These are phyloP conservation scores for Sapajus apella DNA, from an alignment of 2,113 vertebrate genomes.

Conservation along the genomic window DNA sequence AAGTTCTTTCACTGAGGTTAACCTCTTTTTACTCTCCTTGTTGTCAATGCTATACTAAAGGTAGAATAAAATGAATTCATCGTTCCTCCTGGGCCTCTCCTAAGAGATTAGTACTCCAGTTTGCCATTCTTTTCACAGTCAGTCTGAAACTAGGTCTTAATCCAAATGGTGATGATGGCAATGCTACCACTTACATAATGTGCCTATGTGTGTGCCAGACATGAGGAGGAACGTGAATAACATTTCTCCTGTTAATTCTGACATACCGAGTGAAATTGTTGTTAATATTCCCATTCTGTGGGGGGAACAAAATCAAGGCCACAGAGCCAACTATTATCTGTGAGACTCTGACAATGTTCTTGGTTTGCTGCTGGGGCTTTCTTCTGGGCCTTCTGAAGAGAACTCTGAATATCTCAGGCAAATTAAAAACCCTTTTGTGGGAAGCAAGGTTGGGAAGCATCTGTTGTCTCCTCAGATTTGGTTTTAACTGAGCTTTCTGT, in stretches of 20 bases:
- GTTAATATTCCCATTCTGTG: not conserved
- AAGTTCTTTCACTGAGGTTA: not conserved
- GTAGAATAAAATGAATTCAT: not conserved
- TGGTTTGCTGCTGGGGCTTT: not conserved
- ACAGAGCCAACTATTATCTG: not conserved
- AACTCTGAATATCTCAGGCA: not conserved
- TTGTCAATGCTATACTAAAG: not conserved
- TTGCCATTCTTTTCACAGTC: not conserved
- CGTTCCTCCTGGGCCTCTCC: not conserved
- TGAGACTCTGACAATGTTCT: not conserved
- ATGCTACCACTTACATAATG: not conserved
- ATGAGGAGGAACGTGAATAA: not conserved
- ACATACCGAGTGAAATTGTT: not conserved
- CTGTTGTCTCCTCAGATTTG: conserved; percentile 16
- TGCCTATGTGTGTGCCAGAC: not conserved
- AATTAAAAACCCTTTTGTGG: not conserved
- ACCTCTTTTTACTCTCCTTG: not conserved
- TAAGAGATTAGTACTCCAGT: not conserved
- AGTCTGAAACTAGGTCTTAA: not conserved
- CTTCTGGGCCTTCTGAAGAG: not conserved
- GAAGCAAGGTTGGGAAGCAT: conserved; percentile 3
- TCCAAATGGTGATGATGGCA: not conserved
- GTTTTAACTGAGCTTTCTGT: conserved; percentile 45
- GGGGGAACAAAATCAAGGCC: not conserved
- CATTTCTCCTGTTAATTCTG: not conserved